A percentile compares a stretch with the other conserved stretches of the same genome.
Conservation (phyloP, 2,797 vertebrate genomes). For the Carapus acus region DNA sequence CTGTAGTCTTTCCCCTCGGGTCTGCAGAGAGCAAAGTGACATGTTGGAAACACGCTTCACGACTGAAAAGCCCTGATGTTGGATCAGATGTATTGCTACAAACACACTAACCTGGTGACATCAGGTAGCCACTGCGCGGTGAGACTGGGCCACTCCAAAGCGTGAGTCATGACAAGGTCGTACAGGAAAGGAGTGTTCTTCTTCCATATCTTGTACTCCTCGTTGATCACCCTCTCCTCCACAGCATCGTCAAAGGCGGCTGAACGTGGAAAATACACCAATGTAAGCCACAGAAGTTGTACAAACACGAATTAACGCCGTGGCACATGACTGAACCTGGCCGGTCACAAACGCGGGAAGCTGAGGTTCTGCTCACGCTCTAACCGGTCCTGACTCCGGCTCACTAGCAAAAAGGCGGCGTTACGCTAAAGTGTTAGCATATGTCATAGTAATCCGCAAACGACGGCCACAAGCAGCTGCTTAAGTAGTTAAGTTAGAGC, state of each 20-base stretch:
- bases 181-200: constrained; percentile 98
- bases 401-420: not conserved
- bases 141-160: constrained; percentile 96
- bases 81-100: not conserved
- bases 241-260: constrained; percentile 98
- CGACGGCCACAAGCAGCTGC: too few species aligned
- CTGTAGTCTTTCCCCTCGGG: constrained; percentile 98
- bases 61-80: not conserved
- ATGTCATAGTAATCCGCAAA: too few species aligned
- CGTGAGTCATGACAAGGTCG: constrained; percentile 97
- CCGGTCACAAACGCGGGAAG: too few species aligned
- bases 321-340: too few species aligned
- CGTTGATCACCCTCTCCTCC: constrained; percentile 96
- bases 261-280: constrained; percentile 42
- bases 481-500: too few species aligned
- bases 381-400: not conserved
- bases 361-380: too few species aligned
- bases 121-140: constrained; percentile 98
- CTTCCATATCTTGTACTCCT: constrained; percentile 99
- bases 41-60: too few species aligned
- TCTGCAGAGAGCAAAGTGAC: constrained; percentile 59
- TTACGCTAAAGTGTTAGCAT: too few species aligned
- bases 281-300: not conserved
- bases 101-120: constrained; percentile 92
- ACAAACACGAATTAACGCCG: too few species aligned